Conservation (phyloP, 2,888 invertebrate species). For the Standfussiana lucernea region DNA sequence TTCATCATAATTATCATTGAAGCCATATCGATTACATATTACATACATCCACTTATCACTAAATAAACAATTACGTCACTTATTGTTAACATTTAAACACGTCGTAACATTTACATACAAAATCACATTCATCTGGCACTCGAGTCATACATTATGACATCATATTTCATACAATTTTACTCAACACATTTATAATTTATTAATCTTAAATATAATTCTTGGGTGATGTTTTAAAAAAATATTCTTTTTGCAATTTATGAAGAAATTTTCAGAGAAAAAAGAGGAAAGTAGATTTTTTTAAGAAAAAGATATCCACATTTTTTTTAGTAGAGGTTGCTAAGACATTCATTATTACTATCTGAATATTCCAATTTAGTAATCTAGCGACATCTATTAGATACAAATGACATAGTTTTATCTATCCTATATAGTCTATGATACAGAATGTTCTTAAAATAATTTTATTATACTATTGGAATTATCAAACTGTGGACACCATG, state of each 20-base stretch:
- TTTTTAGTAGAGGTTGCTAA: background rate
- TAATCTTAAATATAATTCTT: constrained; percentile 34
- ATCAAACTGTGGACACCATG: constrained; percentile 34
- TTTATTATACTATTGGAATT: constrained; percentile 22
- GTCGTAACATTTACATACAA: constrained; percentile 81
- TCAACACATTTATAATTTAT: constrained; percentile 51
- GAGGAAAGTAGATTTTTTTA: background rate
- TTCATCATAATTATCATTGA: constrained; percentile 82
- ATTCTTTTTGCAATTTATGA: constrained; percentile 41
- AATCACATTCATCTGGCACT: constrained; percentile 89
- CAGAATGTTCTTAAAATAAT: constrained; percentile 30
- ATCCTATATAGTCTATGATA: constrained; percentile 36
- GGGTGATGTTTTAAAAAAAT: constrained; percentile 56
- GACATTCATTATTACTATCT: constrained; percentile 23
- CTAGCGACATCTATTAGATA: constrained; percentile 56
- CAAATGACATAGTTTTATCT: constrained; percentile 42
- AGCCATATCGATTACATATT: constrained; percentile 85
- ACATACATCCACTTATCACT: constrained; percentile 83
- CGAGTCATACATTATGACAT: constrained; percentile 75
- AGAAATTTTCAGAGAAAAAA: constrained; percentile 20
- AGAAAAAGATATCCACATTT: constrained; percentile 10
- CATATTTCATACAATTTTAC: constrained; percentile 65
- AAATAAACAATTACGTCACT: constrained; percentile 80
- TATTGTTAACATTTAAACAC: constrained; percentile 77
- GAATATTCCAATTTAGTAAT: constrained; percentile 33